These are phyloP conservation scores for Andrena marginata DNA, from an alignment of 2,888 invertebrate species.

Conservation along the genomic window DNA sequence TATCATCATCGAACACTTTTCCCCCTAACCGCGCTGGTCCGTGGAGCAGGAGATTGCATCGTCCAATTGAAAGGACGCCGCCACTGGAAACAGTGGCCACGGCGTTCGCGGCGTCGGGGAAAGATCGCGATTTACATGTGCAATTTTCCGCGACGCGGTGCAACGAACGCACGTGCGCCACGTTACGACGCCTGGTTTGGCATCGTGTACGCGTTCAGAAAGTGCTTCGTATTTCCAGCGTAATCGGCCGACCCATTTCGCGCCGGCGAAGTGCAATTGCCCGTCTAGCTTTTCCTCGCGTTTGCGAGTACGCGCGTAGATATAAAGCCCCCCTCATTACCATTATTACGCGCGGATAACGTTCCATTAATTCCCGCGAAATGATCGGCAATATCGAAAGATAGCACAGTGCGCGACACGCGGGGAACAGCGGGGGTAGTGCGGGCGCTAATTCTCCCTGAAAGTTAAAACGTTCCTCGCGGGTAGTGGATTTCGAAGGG, in stretches of 20 bases:
- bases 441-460: conserved; percentile 13
- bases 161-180: conserved; percentile 61
- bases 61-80: conserved; percentile 37
- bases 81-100: conserved; percentile 8
- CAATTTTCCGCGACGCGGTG: conserved; percentile 64
- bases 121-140: conserved; percentile 66
- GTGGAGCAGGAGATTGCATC: conserved; percentile 22
- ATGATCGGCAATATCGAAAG: conserved; percentile 68
- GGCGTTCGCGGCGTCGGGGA: conserved; percentile 18
- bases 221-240: conserved; percentile 61
- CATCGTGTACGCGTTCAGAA: conserved; percentile 53
- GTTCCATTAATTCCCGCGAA: conserved; percentile 73
- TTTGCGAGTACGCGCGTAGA: conserved; percentile 45
- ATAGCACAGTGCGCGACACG: neutral
- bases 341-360: conserved; percentile 68
- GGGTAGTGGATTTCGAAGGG: conserved; percentile 37
- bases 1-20: conserved; percentile 34
- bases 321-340: conserved; percentile 71
- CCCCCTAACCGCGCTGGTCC: conserved; percentile 12
- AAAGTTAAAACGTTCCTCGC: conserved; percentile 15
- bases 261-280: conserved; percentile 60
- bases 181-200: conserved; percentile 35
- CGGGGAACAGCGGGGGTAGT: neutral
- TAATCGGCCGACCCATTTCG: conserved; percentile 63
- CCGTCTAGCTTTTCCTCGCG: conserved; percentile 61